Conservation (phyloP, 2,113 vertebrate genomes). For the Dicentrarchus labrax region DNA sequence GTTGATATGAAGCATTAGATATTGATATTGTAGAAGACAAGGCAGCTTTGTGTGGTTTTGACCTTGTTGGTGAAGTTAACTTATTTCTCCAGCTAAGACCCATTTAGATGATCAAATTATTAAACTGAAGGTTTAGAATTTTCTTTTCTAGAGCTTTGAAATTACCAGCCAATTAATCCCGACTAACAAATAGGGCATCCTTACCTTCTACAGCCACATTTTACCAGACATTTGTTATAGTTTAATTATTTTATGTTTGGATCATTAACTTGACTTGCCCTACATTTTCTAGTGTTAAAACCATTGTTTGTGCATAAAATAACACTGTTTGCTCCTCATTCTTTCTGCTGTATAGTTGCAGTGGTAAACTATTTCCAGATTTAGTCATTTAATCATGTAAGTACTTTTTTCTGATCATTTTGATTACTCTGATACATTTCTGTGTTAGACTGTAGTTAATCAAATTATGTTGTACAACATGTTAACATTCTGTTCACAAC, state of each 20-base stretch:
- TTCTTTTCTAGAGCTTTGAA: background rate
- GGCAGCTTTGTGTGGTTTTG: background rate
- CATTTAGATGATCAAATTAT: background rate
- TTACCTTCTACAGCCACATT: background rate
- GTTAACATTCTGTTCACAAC: constrained; percentile 13
- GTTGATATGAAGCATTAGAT: background rate
- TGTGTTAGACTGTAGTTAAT: background rate
- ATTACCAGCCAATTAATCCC: background rate
- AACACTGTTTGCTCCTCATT: background rate
- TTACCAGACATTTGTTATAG: background rate
- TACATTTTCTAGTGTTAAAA: background rate
- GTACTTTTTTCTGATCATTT: background rate
- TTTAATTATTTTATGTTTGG: constrained; percentile 1
- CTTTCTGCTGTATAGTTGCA: background rate
- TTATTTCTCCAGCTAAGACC: background rate
- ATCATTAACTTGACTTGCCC: background rate
- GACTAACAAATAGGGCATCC: background rate
- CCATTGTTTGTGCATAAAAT: background rate
- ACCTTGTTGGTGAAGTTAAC: background rate
- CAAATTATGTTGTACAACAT: constrained; percentile 17
- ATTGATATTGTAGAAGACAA: background rate
- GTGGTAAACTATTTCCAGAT: background rate
- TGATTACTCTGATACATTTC: background rate
- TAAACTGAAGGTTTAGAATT: background rate
- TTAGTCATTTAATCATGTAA: background rate